Percentiles rank a stretch among this genome's conserved stretches.
phyloP scores from a whole-genome alignment of 2,888 invertebrate species.

The Junonia oenone region DNA sequence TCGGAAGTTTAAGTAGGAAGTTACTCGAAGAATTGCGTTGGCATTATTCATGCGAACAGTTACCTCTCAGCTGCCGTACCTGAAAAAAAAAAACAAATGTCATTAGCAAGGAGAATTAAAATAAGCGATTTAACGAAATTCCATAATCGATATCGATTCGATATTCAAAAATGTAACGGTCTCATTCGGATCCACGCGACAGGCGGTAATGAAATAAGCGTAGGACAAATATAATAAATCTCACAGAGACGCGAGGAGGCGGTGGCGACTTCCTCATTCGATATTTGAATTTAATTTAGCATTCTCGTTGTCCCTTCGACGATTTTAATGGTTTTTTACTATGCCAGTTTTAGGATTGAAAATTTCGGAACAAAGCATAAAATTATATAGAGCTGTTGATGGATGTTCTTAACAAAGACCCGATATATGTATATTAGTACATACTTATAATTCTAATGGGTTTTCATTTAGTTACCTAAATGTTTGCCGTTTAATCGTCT shows the following conservation, averaged over 20 bases:
- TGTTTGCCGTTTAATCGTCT: not conserved
- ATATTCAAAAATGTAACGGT: slow-evolving; percentile 28
- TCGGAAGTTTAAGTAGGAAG: not conserved
- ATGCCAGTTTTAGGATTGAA: not conserved
- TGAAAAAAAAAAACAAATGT: slow-evolving; percentile 9
- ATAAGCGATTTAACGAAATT: not conserved
- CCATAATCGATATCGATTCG: not conserved
- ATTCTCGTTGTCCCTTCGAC: slow-evolving; percentile 63
- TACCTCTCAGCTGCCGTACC: slow-evolving; percentile 1
- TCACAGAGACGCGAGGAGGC: slow-evolving; percentile 66
- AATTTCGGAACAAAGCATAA: not conserved
- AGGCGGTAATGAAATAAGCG: slow-evolving; percentile 77
- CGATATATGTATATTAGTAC: too few relatives aligned
- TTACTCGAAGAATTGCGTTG: not conserved
- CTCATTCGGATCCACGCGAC: slow-evolving; percentile 39
- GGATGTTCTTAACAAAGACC: too few relatives aligned
- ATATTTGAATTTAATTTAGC: slow-evolving; percentile 80
- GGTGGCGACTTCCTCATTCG: slow-evolving; percentile 73
- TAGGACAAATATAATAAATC: slow-evolving; percentile 80
- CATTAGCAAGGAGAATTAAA: not conserved
- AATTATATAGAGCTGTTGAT: not conserved
- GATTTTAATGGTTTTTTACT: slow-evolving; percentile 42
- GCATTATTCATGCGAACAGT: not conserved
- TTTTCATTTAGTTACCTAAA: not conserved
- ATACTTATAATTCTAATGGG: not conserved